Conservation (phyloP, 2,113 vertebrate species). For the Corvus cornix region DNA sequence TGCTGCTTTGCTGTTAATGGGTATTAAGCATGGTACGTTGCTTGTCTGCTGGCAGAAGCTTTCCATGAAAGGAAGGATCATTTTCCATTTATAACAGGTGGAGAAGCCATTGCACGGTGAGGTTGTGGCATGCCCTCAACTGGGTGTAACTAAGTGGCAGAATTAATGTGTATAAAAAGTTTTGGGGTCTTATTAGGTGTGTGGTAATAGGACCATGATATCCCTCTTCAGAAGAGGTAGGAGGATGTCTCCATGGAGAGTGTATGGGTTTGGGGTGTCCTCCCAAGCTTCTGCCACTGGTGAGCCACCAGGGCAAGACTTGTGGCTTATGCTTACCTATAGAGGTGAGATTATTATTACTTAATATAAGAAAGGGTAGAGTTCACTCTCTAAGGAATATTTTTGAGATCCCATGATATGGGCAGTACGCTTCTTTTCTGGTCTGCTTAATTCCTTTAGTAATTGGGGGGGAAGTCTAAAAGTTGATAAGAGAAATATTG, state of each 20-base stretch:
- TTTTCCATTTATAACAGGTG: not conserved
- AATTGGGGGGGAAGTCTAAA: not conserved
- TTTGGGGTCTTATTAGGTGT: not conserved
- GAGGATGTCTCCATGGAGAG: not conserved
- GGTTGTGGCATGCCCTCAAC: not conserved
- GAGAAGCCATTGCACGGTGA: not conserved
- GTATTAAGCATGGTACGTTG: accelerated
- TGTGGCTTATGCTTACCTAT: not conserved
- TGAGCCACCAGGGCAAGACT: not conserved
- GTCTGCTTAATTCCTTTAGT: not conserved
- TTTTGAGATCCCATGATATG: not conserved
- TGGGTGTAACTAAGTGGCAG: not conserved
- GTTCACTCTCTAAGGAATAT: not conserved
- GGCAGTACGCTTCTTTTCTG: not conserved
- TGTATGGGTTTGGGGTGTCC: not conserved
- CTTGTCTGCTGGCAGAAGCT: not conserved
- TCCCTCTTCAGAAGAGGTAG: not conserved
- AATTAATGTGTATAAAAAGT: not conserved
- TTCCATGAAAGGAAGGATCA: accelerated
- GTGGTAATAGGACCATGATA: accelerated
- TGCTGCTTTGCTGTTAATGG: not conserved
- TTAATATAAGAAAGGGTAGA: not conserved
- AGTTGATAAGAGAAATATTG: not conserved
- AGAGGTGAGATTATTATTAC: not conserved
- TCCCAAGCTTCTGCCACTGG: not conserved